Base-by-base conservation (phyloP, 1,140 invertebrate genomes). In the Drosophila insularis region DNA sequence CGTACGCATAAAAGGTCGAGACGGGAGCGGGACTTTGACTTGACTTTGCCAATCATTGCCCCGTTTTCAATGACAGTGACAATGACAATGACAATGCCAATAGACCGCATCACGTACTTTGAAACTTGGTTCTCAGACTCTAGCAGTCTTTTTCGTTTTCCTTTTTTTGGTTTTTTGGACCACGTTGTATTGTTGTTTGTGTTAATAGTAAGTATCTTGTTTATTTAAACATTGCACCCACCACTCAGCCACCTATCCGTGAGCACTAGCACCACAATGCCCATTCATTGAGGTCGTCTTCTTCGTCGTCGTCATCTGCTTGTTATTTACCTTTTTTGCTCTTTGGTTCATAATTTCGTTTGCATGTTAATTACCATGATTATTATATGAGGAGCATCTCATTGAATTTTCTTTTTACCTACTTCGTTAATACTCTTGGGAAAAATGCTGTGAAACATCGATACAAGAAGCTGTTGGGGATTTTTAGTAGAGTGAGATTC, bases 291-390 rank as follows among this genome's bases (percentile, higher is more conserved):
- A 84, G 65, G 19, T 19, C 43, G 39, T 53, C 43, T 56, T 54
- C 37, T 2, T 21, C 8, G 19, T 50, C 17, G 19, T 50, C 43
- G 8, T 21, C 43, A 21, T 19, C 43, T 50, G 43, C 43, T 46
- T 46, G 43, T 50, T 89, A 72, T 87, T 89, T 87, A 79, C 80
- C 79, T 82, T 78, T 69, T 81, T 71, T 80, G 84, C 75, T 82
- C 69, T 17, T 56, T 35, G n/a, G 77, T 89, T 80, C 80, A 89
- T 89, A 89, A 89, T 89, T 89, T 84, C 77, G 85, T 89, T 89
- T 89, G 80, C 80, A 89, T 89, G 84, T 89, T 89, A 89, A 89
- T 89, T 89, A 89, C 84, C 84, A 80, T 72, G 80, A 89, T 89
- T 89, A 89, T 89, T 89, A 85, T 89, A 35, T 68, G 65, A 60